A percentile compares a stretch with the other conserved stretches of the same genome.
These are phyloP conservation scores for Vesta saturnalis DNA, from an alignment of 2,888 invertebrate species.

Conservation along the genomic window DNA sequence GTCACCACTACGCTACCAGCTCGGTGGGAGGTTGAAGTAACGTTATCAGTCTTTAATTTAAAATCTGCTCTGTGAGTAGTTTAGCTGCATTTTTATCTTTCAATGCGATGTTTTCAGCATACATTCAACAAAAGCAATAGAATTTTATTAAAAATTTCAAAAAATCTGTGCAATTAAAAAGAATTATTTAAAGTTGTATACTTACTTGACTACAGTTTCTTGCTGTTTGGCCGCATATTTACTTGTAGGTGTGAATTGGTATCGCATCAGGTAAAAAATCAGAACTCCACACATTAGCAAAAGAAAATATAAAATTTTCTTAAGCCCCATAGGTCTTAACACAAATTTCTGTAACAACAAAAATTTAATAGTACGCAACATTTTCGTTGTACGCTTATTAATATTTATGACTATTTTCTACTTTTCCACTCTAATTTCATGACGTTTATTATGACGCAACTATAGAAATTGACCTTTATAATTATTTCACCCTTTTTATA, in stretches of 20 bases:
- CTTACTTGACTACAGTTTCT: conserved; percentile 5
- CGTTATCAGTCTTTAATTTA: no score
- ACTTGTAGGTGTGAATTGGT: conserved; percentile 47
- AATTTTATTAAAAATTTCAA: neutral
- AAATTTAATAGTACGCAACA: conserved; percentile 11
- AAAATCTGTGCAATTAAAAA: neutral
- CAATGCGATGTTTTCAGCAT: no score
- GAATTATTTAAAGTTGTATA: neutral
- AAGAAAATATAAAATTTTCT: conserved; percentile 66
- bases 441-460: conserved; percentile 24
- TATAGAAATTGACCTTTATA: conserved; percentile 9
- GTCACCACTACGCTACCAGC: no score
- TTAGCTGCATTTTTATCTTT: no score
- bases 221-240: neutral
- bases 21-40: no score
- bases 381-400: neutral
- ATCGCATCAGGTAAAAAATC: conserved; percentile 65
- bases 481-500: conserved; percentile 10
- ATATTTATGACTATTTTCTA: neutral
- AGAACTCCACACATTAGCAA: conserved; percentile 64
- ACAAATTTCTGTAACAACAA: conserved; percentile 55
- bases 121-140: no score
- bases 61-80: no score
- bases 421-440: neutral
- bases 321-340: conserved; percentile 65